phyloP scores from a whole-genome alignment of 92 coral and sea anemone species.

The Heteractis magnifica region DNA sequence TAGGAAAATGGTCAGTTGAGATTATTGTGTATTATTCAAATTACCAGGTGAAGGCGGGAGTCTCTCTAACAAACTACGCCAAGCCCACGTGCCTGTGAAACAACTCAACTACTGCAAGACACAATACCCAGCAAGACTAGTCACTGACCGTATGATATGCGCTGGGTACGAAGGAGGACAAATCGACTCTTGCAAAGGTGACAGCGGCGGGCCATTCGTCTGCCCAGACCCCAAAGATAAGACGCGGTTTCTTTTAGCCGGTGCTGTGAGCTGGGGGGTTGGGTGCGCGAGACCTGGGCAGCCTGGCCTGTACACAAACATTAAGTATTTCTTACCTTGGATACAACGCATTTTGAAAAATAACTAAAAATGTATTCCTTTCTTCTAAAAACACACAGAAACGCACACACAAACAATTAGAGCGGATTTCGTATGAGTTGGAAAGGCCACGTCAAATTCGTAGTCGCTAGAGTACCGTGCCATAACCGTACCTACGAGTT shows the following conservation, averaged over 20 bases:
- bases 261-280: slow-evolving; percentile 83
- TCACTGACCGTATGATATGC: slow-evolving; percentile 70
- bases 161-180: slow-evolving; percentile 74
- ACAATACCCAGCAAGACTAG: slow-evolving; percentile 45
- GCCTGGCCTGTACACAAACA: slow-evolving; percentile 71
- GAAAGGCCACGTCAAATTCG: too few species aligned
- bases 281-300: slow-evolving; percentile 73
- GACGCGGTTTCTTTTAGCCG: slow-evolving; percentile 47
- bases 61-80: slow-evolving; percentile 57
- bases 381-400: too few species aligned
- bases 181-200: slow-evolving; percentile 81
- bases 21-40: not conserved
- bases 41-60: slow-evolving; percentile 39
- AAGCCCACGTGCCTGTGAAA: slow-evolving; percentile 61
- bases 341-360: slow-evolving; percentile 35
- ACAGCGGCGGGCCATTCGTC: slow-evolving; percentile 87
- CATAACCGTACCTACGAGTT: too few species aligned
- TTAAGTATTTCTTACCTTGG: slow-evolving; percentile 65
- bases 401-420: too few species aligned
- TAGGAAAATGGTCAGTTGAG: too few species aligned
- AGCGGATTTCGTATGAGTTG: too few species aligned
- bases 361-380: not conserved
- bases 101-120: slow-evolving; percentile 43
- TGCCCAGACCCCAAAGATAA: slow-evolving; percentile 50
- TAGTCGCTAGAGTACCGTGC: too few species aligned